Conservation (phyloP, 2,888 invertebrate genomes). For the Pheosia gnoma region DNA sequence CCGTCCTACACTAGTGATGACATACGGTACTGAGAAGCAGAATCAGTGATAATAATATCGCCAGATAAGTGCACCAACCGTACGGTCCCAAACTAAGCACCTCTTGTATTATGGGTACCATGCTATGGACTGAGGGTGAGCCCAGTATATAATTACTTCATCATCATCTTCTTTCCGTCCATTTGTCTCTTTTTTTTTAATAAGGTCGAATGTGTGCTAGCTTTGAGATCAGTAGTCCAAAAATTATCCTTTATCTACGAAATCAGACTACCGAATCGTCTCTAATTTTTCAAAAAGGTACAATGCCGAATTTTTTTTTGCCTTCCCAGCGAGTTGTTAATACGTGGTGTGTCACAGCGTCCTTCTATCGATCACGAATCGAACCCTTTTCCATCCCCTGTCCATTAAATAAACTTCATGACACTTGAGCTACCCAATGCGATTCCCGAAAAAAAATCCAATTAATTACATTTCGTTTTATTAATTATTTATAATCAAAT, state of each 20-base stretch:
- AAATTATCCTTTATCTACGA: neutral
- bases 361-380: neutral
- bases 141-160: too few species aligned
- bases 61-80: too few species aligned
- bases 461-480: constrained; percentile 23
- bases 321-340: neutral
- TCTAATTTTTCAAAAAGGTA: neutral
- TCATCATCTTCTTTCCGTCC: too few species aligned
- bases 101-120: too few species aligned
- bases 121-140: too few species aligned
- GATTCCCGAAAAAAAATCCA: constrained; percentile 13
- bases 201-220: too few species aligned
- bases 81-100: too few species aligned
- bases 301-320: neutral
- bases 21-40: too few species aligned
- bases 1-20: too few species aligned
- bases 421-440: neutral
- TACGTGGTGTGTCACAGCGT: neutral
- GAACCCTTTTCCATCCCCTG: neutral
- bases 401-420: neutral
- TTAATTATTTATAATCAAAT: constrained; percentile 36
- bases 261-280: neutral
- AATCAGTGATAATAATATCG: too few species aligned
- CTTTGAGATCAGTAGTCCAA: too few species aligned
- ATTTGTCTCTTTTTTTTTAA: too few species aligned